phyloP scores from a whole-genome alignment of 2,797 vertebrate genomes.

The Lithobates sylvaticus region DNA sequence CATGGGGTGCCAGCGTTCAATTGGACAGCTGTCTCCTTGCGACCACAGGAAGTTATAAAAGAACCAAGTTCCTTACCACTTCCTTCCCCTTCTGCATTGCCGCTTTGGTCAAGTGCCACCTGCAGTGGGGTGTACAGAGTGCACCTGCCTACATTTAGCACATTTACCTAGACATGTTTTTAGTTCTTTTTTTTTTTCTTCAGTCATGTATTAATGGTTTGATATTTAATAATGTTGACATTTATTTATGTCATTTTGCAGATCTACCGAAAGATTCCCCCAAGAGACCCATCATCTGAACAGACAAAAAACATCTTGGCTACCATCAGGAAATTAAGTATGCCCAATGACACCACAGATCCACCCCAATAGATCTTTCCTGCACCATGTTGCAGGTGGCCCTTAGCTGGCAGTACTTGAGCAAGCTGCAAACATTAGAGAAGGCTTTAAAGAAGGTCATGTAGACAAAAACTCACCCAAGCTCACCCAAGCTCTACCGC shows the following conservation, averaged over 20 bases:
- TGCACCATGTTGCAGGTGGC: constrained; percentile 91
- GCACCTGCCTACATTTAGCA: too few species aligned
- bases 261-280: constrained; percentile 92
- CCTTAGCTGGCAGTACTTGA: constrained; percentile 96
- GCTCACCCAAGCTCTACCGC: too few species aligned
- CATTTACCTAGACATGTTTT: too few species aligned
- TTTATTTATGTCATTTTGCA: constrained; percentile 63
- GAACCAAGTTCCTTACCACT: too few species aligned
- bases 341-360: constrained; percentile 79
- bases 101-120: too few species aligned
- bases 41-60: too few species aligned
- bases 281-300: constrained; percentile 81
- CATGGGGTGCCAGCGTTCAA: too few species aligned
- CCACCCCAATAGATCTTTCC: constrained; percentile 90
- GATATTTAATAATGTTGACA: background rate
- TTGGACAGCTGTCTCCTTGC: too few species aligned
- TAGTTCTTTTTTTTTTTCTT: background rate
- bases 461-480: too few species aligned
- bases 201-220: background rate
- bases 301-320: constrained; percentile 83
- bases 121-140: too few species aligned
- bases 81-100: too few species aligned
- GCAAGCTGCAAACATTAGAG: constrained; percentile 71
- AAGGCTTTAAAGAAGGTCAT: too few species aligned
- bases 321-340: constrained; percentile 80